These are phyloP conservation scores for Peromyscus attwateri DNA, from an alignment of 2,797 vertebrate species.

Conservation along the genomic window DNA sequence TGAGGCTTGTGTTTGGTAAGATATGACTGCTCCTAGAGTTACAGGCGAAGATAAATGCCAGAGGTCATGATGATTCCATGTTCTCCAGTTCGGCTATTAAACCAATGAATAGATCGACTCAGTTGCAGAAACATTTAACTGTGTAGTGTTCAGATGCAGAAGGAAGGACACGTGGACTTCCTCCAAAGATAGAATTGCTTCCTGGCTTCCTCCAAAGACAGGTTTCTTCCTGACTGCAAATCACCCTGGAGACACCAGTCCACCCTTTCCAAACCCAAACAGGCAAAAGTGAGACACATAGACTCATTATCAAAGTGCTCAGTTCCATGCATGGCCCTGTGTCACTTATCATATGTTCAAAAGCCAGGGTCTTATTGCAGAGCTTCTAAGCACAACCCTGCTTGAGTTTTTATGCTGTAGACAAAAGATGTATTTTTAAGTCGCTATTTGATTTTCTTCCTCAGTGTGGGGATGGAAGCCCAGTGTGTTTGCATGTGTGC, in stretches of 20 bases:
- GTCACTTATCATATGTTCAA: background rate
- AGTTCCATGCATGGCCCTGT: background rate
- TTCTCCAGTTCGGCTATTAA: conserved; percentile 63
- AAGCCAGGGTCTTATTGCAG: background rate
- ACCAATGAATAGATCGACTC: conserved; percentile 69
- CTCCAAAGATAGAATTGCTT: background rate
- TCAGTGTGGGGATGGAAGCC: background rate
- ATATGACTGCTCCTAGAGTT: conserved; percentile 61
- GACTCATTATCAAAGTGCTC: background rate
- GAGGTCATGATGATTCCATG: conserved; percentile 61
- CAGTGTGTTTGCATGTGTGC: background rate
- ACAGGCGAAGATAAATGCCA: conserved; percentile 64
- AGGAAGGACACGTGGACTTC: background rate
- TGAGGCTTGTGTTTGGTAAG: conserved; percentile 54
- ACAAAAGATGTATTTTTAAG: conserved; percentile 23
- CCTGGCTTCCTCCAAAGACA: background rate
- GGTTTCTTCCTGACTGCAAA: background rate
- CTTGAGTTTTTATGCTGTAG: background rate
- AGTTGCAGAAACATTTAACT: conserved; percentile 63
- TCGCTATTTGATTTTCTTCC: background rate
- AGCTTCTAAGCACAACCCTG: background rate
- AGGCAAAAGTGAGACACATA: background rate
- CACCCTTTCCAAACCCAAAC: conserved; percentile 18
- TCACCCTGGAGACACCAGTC: background rate
- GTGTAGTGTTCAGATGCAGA: background rate